Conservation (phyloP, 1,140 invertebrate species). For the Saxidomus purpurata region DNA sequence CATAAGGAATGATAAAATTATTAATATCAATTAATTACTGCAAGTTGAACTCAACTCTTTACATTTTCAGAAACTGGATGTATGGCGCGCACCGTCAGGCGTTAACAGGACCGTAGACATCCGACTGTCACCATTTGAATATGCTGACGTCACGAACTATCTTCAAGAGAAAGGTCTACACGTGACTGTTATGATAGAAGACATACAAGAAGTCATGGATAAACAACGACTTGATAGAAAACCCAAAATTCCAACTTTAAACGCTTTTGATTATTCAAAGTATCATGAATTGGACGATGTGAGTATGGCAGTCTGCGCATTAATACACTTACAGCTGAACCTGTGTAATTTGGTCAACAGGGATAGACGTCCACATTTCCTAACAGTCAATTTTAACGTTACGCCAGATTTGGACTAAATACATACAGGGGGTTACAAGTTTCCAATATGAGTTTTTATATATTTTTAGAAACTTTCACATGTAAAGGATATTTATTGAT, state of each 20-base stretch:
- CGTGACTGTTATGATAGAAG: neutral
- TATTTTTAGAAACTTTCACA: too few relatives aligned
- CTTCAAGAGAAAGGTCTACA: neutral
- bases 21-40: too few relatives aligned
- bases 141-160: conserved; percentile 19
- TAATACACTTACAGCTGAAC: too few relatives aligned
- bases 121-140: conserved; percentile 20
- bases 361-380: too few relatives aligned
- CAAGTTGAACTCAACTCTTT: too few relatives aligned
- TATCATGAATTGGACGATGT: conserved; percentile 47
- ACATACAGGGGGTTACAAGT: too few relatives aligned
- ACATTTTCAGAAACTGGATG: conserved; percentile 32
- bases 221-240: neutral
- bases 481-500: too few relatives aligned
- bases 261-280: conserved; percentile 47
- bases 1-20: too few relatives aligned
- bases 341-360: too few relatives aligned
- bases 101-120: conserved; percentile 26
- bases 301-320: conserved; percentile 10
- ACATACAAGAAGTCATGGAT: conserved; percentile 34
- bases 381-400: too few relatives aligned
- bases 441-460: too few relatives aligned
- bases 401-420: too few relatives aligned
- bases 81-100: conserved; percentile 40
- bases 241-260: neutral